Conservation (phyloP, 2,797 vertebrate species). For the Microhierax caerulescens region DNA sequence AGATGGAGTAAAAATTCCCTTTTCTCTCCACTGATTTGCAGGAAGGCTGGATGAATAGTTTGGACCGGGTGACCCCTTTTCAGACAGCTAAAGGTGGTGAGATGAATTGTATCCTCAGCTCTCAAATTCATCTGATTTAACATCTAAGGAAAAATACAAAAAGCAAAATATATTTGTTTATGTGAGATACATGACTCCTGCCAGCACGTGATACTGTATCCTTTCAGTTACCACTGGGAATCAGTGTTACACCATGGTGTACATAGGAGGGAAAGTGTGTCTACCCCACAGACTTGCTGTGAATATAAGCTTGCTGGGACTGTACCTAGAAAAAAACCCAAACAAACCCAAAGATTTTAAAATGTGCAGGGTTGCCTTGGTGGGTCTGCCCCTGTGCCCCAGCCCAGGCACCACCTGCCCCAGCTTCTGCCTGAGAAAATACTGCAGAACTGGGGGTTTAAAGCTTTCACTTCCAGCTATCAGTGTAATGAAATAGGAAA, state of each 20-base stretch:
- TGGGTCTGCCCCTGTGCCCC: background rate
- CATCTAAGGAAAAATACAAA: background rate
- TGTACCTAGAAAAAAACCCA: background rate
- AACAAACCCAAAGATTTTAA: background rate
- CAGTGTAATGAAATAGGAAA: background rate
- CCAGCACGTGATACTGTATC: background rate
- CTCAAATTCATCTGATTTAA: background rate
- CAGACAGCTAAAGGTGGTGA: background rate
- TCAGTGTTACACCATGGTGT: background rate
- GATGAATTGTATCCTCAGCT: fast-evolving
- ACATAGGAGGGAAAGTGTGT: background rate
- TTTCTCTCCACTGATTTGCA: background rate
- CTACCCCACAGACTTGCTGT: background rate
- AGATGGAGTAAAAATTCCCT: background rate
- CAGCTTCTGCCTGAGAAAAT: background rate
- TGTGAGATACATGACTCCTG: background rate
- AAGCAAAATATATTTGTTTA: background rate
- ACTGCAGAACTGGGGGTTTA: background rate
- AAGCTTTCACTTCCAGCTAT: background rate
- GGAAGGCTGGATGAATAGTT: background rate
- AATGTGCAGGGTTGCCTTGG: background rate
- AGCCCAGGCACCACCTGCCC: background rate
- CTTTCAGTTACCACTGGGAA: background rate
- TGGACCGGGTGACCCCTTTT: background rate
- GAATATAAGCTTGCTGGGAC: background rate